Percentiles rank a stretch among this genome's conserved stretches.
Conservation (phyloP, 2,888 invertebrate genomes). For the Cordilura impudica region DNA sequence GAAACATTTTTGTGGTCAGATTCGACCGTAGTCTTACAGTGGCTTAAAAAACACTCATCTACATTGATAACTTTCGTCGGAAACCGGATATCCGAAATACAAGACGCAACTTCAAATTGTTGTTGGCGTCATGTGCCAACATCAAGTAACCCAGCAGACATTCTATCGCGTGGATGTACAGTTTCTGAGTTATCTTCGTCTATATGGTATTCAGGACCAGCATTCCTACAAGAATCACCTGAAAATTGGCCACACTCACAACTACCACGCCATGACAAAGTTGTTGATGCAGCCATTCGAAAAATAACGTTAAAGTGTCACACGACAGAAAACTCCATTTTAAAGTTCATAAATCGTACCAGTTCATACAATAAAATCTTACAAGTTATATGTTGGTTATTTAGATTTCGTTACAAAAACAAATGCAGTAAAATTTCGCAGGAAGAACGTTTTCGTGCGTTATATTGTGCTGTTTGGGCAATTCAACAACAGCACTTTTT, state of each 20-base stretch:
- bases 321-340: neutral
- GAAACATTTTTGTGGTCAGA: slow-evolving; percentile 37
- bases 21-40: slow-evolving; percentile 15
- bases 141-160: slow-evolving; percentile 43
- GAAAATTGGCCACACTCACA: neutral
- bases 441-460: neutral
- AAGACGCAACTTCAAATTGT: slow-evolving; percentile 27
- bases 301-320: too few species aligned
- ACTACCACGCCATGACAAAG: too few species aligned
- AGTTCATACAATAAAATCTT: neutral
- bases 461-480: too few species aligned
- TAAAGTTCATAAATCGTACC: neutral
- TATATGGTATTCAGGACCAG: slow-evolving; percentile 21
- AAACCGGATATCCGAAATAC: slow-evolving; percentile 30
- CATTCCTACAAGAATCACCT: neutral
- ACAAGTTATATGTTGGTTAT: neutral
- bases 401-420: neutral
- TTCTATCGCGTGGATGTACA: slow-evolving; percentile 47
- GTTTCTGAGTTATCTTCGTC: slow-evolving; percentile 25
- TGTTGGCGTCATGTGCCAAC: slow-evolving; percentile 39
- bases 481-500: neutral
- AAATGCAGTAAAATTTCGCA: neutral
- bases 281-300: neutral
- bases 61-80: slow-evolving; percentile 22
- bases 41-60: slow-evolving; percentile 34